These are phyloP conservation scores for Deilephila porcellus DNA, from an alignment of 2,888 invertebrate species.

Conservation along the genomic window DNA sequence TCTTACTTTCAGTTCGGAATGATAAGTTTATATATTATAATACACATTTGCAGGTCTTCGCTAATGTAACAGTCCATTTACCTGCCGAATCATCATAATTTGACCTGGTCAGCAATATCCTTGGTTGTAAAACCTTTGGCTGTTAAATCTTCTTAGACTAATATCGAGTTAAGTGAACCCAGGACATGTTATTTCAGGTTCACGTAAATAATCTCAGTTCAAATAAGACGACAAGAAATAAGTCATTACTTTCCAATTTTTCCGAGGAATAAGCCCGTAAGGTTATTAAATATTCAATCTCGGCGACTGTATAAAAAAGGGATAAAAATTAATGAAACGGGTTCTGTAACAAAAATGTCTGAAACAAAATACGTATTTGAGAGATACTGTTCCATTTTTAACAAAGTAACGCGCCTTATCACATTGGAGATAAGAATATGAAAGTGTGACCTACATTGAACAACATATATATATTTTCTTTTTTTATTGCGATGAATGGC, in stretches of 20 bases:
- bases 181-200: too few relatives aligned
- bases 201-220: neutral
- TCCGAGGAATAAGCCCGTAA: neutral
- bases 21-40: too few relatives aligned
- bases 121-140: too few relatives aligned
- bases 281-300: slow-evolving; percentile 12
- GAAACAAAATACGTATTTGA: neutral
- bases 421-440: neutral
- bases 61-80: too few relatives aligned
- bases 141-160: too few relatives aligned
- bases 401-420: neutral
- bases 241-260: slow-evolving; percentile 2
- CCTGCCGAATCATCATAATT: too few relatives aligned
- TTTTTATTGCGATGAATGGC: too few relatives aligned
- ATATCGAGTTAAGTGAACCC: too few relatives aligned
- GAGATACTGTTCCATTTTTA: neutral
- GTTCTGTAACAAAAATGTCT: neutral
- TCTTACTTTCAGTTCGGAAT: too few relatives aligned
- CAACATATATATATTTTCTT: neutral
- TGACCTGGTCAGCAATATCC: too few relatives aligned
- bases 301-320: slow-evolving; percentile 4
- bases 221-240: neutral
- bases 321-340: slow-evolving; percentile 17
- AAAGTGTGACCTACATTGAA: neutral
- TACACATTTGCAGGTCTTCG: too few relatives aligned